Base-by-base conservation (phyloP, 1,140 invertebrate species). In the Drosophila pectinifera region DNA sequence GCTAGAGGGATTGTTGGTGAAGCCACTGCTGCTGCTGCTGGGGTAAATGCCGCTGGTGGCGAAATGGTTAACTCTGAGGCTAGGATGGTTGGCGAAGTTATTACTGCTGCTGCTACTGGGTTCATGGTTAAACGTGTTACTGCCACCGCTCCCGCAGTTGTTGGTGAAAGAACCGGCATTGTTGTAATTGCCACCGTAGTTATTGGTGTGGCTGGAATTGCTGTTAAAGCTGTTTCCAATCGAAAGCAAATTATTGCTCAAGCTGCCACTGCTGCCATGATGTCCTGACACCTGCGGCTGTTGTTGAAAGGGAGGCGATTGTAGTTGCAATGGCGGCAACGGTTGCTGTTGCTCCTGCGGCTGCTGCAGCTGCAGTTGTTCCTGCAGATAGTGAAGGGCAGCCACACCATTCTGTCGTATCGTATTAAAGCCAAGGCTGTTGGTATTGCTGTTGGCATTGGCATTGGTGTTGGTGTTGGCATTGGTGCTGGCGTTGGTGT, bases 401-500 rank as follows among this genome's bases (percentile, higher is more conserved):
- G 68, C 68, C 34, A 72, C 68, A 57, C 68, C 68, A 18, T 72
- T 72, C 42, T 72, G 68, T 18, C 68, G 68, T 26, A 72, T 72
- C 8, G 49, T 70, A 41, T 72, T 70, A 13, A 70, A 72, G 31
- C 68, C 43, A 36, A 70, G 55, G 42, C 34, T 70, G 46, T 67
- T 67, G 20, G 31, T 55, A 46, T 13, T 73, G 53, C 48, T 55
- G 14, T 65, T 51, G 39, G 46, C 24, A 7, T 63, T 67, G 34
- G 38, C 57, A 46, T 14, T 73, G 41, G 43, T 56, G 26, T 56
- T 43, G 31, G 38, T 1, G 31, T 64, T 67, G 20, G 41, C 49
- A 42, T n/a, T 78, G 41, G 55, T 42, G n/a, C 39, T 55, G 41
- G 18, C 45, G 34, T 67, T 54, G 39, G 48, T 56, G 46, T 65